These are phyloP conservation scores for Pseudorasbora parva DNA, from an alignment of 2,113 vertebrate species.

Conservation along the genomic window DNA sequence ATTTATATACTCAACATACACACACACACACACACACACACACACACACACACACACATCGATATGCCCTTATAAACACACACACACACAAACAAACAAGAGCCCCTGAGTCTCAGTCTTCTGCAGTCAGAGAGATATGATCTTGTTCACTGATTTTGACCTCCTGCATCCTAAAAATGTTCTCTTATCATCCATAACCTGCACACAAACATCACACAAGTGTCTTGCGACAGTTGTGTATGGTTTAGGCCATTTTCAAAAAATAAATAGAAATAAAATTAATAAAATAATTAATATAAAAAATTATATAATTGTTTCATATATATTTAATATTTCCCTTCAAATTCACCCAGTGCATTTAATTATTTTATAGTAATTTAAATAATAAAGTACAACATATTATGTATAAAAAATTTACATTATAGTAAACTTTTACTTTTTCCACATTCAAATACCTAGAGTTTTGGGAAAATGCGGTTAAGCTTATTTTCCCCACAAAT, in stretches of 20 bases:
- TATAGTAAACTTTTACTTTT: too few relatives aligned
- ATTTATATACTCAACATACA: slow-evolving; percentile 55
- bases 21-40: slow-evolving; percentile 40
- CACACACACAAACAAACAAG: slow-evolving; percentile 24
- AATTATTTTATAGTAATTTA: too few relatives aligned
- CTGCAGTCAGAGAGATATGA: not conserved
- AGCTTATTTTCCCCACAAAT: not conserved
- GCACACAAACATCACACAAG: not conserved
- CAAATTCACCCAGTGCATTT: too few relatives aligned
- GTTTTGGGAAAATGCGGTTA: too few relatives aligned
- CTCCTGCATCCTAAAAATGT: not conserved
- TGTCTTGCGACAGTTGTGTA: not conserved
- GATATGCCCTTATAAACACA: slow-evolving; percentile 5
- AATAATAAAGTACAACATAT: too few relatives aligned
- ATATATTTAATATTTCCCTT: too few relatives aligned
- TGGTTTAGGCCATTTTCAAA: not conserved
- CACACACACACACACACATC: slow-evolving; percentile 15
- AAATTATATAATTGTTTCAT: too few relatives aligned
- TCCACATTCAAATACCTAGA: too few relatives aligned
- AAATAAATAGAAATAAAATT: not conserved
- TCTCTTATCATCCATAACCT: not conserved
- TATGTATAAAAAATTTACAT: too few relatives aligned
- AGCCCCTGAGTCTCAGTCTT: slow-evolving; percentile 19
- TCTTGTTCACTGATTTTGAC: slow-evolving; percentile 23
- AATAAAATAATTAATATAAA: not conserved